These are phyloP conservation scores for Pachycephala philippinensis DNA, from an alignment of 2,113 vertebrate species.

Conservation along the genomic window DNA sequence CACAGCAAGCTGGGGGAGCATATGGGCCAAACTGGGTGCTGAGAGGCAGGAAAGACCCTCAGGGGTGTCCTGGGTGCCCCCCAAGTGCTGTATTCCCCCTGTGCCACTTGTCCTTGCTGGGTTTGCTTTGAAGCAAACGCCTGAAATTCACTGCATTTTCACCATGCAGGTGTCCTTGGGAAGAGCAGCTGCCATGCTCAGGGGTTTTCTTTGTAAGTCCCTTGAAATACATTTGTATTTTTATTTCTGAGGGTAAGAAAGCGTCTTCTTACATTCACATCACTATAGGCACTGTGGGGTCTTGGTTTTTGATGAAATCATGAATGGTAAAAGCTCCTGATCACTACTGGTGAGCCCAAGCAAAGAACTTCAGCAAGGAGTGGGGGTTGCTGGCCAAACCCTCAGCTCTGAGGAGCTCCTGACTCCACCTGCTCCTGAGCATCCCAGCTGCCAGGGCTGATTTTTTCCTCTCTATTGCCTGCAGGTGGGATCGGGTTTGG, in stretches of 20 bases:
- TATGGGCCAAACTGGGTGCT: background rate
- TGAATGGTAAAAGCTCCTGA: background rate
- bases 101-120: background rate
- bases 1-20: background rate
- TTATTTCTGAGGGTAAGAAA: background rate
- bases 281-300: fast-evolving
- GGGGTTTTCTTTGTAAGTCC: background rate
- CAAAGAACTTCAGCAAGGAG: background rate
- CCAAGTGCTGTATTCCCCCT: fast-evolving
- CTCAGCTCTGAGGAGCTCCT: background rate
- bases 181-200: background rate
- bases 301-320: background rate
- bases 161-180: background rate
- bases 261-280: background rate
- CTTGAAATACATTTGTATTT: background rate
- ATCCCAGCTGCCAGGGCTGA: background rate
- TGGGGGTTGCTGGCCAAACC: fast-evolving
- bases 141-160: background rate
- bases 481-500: constrained; percentile 83
- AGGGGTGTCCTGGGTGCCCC: fast-evolving
- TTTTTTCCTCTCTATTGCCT: background rate
- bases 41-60: background rate
- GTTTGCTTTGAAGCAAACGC: background rate
- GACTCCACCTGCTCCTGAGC: background rate
- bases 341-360: background rate